A percentile compares a stretch with the other conserved stretches of the same genome.
Evolutionary conservation across 1,140 invertebrate species (phyloP).

Genomic region (Ptiloglossa arizonensis): DNA sequence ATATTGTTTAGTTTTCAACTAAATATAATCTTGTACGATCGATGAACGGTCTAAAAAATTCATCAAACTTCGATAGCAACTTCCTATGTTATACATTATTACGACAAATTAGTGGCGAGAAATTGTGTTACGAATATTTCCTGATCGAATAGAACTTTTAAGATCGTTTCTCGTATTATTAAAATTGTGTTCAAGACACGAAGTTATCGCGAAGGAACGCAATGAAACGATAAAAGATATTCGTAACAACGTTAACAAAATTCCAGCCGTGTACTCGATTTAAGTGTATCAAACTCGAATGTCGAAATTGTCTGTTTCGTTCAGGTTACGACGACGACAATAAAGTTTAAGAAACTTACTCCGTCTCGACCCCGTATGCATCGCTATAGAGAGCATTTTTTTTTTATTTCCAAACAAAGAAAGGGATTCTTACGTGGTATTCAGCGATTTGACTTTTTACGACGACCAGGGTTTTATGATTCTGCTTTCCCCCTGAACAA

Average conservation of each 20-base stretch:
- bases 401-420: constrained; percentile 36
- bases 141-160: too few relatives aligned
- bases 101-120: too few relatives aligned
- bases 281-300: background rate
- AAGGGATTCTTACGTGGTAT: constrained; percentile 22
- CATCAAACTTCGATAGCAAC: too few relatives aligned
- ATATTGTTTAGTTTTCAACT: too few relatives aligned
- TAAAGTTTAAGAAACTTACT: constrained; percentile 36
- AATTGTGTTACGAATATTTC: too few relatives aligned
- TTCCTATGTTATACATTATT: too few relatives aligned
- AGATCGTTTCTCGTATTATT: too few relatives aligned
- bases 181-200: too few relatives aligned
- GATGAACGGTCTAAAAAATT: too few relatives aligned
- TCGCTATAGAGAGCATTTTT: background rate
- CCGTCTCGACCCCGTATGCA: constrained; percentile 15
- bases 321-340: constrained; percentile 19
- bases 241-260: background rate
- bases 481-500: background rate
- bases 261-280: background rate
- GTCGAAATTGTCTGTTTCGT: constrained; percentile 9
- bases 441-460: constrained; percentile 41
- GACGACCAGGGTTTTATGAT: constrained; percentile 20
- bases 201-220: background rate
- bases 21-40: too few relatives aligned
- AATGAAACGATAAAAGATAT: background rate